These are phyloP conservation scores for Anableps anableps DNA, from an alignment of 2,797 vertebrate species.

Conservation along the genomic window DNA sequence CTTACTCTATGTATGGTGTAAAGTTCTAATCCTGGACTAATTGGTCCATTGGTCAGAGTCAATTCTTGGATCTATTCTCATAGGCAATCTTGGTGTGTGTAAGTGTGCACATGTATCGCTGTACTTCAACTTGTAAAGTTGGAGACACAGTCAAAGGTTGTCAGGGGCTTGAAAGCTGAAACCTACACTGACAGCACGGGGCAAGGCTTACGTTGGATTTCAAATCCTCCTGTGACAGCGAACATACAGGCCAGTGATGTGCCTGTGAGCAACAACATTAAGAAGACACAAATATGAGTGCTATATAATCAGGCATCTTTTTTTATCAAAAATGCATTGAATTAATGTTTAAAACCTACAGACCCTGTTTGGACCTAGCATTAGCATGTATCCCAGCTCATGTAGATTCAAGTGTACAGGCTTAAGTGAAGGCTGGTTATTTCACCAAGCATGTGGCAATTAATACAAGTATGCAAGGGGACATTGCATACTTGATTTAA, in stretches of 20 bases:
- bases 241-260: constrained; percentile 12
- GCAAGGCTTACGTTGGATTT: constrained; percentile 24
- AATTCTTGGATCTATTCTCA: neutral
- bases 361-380: neutral
- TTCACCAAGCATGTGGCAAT: neutral
- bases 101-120: neutral
- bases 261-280: constrained; percentile 19
- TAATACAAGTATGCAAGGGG: neutral
- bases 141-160: constrained; percentile 28
- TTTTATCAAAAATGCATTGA: neutral
- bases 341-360: neutral
- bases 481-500: neutral
- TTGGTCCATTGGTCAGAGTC: neutral
- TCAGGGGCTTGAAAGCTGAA: constrained; percentile 53
- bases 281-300: neutral
- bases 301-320: neutral
- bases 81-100: neutral
- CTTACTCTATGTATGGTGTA: neutral
- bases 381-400: neutral
- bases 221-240: constrained; percentile 34
- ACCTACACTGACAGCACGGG: constrained; percentile 41
- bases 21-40: neutral
- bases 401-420: too few relatives aligned
- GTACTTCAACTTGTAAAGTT: constrained; percentile 10
- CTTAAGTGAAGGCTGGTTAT: too few relatives aligned